These are phyloP conservation scores for Sinohyriopsis cumingii DNA, from an alignment of 2,888 invertebrate species.

Conservation along the genomic window DNA sequence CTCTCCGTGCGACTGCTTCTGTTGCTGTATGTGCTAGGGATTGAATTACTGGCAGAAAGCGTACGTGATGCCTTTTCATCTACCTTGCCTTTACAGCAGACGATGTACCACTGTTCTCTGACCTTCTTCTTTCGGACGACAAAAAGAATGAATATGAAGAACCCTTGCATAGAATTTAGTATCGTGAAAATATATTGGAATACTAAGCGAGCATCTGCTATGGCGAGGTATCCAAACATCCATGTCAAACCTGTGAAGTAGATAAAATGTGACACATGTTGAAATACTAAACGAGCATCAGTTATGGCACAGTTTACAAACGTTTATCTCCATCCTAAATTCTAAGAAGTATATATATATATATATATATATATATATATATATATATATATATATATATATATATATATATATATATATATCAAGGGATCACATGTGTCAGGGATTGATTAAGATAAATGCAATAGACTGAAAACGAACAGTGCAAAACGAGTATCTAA, in stretches of 20 bases:
- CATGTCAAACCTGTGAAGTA: conserved; percentile 64
- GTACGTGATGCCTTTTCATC: conserved; percentile 41
- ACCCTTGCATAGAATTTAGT: conserved; percentile 59
- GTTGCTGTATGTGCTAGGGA: conserved; percentile 45
- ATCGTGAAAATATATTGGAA: conserved; percentile 69
- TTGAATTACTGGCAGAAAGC: conserved; percentile 48
- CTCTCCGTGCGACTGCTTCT: conserved; percentile 23
- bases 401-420: too few relatives aligned
- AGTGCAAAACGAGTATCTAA: too few relatives aligned
- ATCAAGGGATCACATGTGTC: too few relatives aligned
- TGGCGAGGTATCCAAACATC: conserved; percentile 69
- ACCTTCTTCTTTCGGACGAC: conserved; percentile 58
- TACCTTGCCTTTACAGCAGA: conserved; percentile 42
- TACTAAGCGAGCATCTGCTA: conserved; percentile 57
- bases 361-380: neutral
- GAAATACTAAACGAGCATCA: conserved; percentile 61
- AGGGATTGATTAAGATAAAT: too few relatives aligned
- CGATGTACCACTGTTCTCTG: conserved; percentile 58
- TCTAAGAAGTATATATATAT: neutral
- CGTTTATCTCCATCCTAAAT: conserved; percentile 66
- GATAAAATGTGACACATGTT: conserved; percentile 64
- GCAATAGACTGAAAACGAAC: too few relatives aligned
- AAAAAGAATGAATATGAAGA: conserved; percentile 61
- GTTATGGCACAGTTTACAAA: conserved; percentile 67
- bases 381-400: too few relatives aligned